Base-by-base conservation (phyloP, 2,888 invertebrate species). In the Cephus runcator region DNA sequence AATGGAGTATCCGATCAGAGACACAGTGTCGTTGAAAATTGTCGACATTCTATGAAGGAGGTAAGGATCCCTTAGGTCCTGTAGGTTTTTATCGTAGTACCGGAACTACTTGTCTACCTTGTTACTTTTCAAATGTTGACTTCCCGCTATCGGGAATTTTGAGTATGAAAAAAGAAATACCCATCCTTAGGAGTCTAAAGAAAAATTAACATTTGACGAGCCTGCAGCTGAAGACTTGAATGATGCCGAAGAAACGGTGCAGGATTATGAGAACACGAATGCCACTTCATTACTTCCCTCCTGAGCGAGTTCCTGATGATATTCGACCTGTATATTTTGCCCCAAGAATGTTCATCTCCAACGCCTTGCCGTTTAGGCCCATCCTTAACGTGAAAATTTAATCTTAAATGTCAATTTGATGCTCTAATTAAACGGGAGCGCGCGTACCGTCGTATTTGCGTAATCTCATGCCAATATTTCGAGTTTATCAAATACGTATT, bases 1-100 rank as follows among this genome's bases (percentile, higher is more conserved):
- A 87, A 82, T 79, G 87, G 88, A 56, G 81, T 83, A 12, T 82
- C 86, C 56, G 87, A 89, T 78, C 85, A 87, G 73, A 83, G 86
- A 71, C 87, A 85, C 73, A 87, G 81, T 69, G 83, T 89, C 68
- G 85, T 89, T 73, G 89, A 88, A 79, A 89, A 87, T 76, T 86
- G 87, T 78, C 86, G 86, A 79, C 84, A 87, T 76, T 83, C 88
- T 78, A 85, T 87, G 80, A 87, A 88, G 83, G 88, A 88, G 85
- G 84, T 85, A 81, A 85, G 83, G 71, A 36, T 71, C 69, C 69
- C 15, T 11, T 23, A 76, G 33, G 23, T 69, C 33, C 23, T 77
- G 69, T 12, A 40, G 71, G 69, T 75, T 23, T 68, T 68, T 78
- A 77, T 76, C 75, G 74, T 71, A 34, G 81, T 75, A 31, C 34